Percentiles rank a stretch among this genome's conserved stretches.
phyloP scores from a whole-genome alignment of 1,140 invertebrate species.

The Drosophila fuyamai region DNA sequence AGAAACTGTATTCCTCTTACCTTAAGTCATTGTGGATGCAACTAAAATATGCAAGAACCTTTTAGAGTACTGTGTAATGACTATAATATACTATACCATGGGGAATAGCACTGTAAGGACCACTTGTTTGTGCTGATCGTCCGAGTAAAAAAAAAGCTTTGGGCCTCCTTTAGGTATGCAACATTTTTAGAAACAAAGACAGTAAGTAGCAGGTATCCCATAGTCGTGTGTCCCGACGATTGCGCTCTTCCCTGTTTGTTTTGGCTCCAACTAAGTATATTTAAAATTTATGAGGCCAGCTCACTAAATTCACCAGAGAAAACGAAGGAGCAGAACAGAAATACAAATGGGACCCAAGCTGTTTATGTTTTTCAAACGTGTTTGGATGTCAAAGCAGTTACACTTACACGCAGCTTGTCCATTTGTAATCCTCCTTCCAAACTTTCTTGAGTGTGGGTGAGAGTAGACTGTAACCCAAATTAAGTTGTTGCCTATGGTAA shows the following conservation, averaged over 20 bases:
- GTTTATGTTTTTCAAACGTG: constrained; percentile 77
- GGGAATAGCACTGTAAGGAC: too few species aligned
- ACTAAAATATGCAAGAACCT: too few species aligned
- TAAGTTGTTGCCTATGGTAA: constrained; percentile 71
- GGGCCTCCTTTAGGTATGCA: too few species aligned
- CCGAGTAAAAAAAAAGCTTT: too few species aligned
- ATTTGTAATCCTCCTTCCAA: constrained; percentile 36
- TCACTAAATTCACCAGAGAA: constrained; percentile 40
- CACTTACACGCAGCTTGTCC: constrained; percentile 54
- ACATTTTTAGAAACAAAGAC: background rate
- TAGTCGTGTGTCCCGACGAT: background rate
- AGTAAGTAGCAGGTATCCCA: background rate
- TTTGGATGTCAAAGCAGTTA: constrained; percentile 48
- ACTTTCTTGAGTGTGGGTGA: constrained; percentile 2
- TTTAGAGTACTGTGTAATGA: too few species aligned
- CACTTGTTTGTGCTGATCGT: too few species aligned
- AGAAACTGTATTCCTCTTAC: too few species aligned
- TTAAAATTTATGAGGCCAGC: constrained; percentile 66
- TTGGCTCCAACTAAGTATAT: constrained; percentile 39
- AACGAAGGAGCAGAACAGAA: constrained; percentile 16
- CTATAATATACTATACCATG: too few species aligned
- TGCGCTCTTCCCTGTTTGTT: background rate
- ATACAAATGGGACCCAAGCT: constrained; percentile 58
- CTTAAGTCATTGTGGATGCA: too few species aligned
- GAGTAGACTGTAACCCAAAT: constrained; percentile 57